Base-by-base conservation (phyloP, 2,888 invertebrate genomes). In the Hipparchia sbordonii region DNA sequence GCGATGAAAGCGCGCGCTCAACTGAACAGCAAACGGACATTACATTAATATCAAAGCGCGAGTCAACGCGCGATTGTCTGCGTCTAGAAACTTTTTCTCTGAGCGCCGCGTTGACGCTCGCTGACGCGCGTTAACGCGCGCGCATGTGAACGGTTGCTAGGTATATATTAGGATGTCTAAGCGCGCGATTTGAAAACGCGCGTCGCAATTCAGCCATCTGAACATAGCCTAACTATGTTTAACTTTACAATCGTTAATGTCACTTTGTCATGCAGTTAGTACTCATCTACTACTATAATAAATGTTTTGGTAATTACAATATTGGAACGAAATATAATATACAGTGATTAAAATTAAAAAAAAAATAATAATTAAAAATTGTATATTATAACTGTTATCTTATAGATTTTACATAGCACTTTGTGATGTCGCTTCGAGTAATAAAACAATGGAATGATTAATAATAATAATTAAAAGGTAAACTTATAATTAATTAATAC, bases 211-310 rank as follows among this genome's bases (percentile, higher is more conserved):
- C n/a, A n/a, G n/a, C n/a, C n/a, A n/a, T n/a, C n/a, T n/a, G n/a
- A n/a, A n/a, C n/a, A n/a, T n/a, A n/a, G n/a, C n/a, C n/a, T n/a
- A n/a, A n/a, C n/a, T n/a, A 39, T 57, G 57, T 57, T 23, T 13
- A 8, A 6, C 2, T 57, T 66, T 54, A 88, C 88, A 69, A 13
- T 59, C 8, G 46, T 71, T 71, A 86, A 23, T 23, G 82, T 87
- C 83, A 84, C 79, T 57, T 87, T 89, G 89, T 91, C 92, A 92
- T 91, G 91, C 89, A 78, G 89, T 91, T 91, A 92, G 89, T 90
- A 87, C 81, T 80, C 9, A 33, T 52, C 33, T 51, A 51, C 5
- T 52, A 52, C 52, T 52, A 33, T 33, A 51, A 48, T 39, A 65
- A 33, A 65, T 12, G 65, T 63, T 23, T 67, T 65, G 67, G 70